phyloP scores from a whole-genome alignment of 1,140 invertebrate genomes.

The Ceratosolen fusciceps region DNA sequence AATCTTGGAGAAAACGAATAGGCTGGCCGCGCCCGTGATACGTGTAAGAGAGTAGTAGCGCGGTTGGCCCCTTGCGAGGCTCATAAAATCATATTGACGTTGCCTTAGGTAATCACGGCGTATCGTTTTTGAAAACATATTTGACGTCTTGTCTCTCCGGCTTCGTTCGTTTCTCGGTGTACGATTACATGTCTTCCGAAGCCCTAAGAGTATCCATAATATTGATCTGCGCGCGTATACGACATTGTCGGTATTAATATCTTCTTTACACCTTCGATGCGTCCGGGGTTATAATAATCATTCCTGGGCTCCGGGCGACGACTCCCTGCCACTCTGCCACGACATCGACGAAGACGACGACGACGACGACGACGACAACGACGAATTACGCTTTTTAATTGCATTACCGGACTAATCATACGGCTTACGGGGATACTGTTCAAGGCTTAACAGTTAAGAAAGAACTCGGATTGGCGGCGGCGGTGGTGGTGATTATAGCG shows the following conservation, averaged over 20 bases:
- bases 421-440: no score
- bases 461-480: no score
- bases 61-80: no score
- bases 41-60: neutral
- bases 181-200: conserved; percentile 46
- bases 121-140: conserved; percentile 43
- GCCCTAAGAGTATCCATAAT: conserved; percentile 45
- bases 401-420: no score
- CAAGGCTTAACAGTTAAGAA: no score
- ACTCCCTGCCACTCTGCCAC: no score
- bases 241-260: conserved; percentile 46
- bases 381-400: no score
- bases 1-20: conserved; percentile 28
- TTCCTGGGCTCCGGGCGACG: no score
- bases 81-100: conserved; percentile 38
- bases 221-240: conserved; percentile 43
- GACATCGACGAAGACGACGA: no score
- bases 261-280: neutral
- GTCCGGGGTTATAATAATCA: neutral
- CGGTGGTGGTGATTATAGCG: no score
- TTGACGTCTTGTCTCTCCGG: conserved; percentile 40
- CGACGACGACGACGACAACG: no score
- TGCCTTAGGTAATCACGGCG: conserved; percentile 35
- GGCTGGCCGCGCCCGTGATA: conserved; percentile 9
- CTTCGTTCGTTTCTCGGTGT: conserved; percentile 43